Conservation (phyloP, 2,888 invertebrate genomes). For the Eretmocerus hayati region DNA sequence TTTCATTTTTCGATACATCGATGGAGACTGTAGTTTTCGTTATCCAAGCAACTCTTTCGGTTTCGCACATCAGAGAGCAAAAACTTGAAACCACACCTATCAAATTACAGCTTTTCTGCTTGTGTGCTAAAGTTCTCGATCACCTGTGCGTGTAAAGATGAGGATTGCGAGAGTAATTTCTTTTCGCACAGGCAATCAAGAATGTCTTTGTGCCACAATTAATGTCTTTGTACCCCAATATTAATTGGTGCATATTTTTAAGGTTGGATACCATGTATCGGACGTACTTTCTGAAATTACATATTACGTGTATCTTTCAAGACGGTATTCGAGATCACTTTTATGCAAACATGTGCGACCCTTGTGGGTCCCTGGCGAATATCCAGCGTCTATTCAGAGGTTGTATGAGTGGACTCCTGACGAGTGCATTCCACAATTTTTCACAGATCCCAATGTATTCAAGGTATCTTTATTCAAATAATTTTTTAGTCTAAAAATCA, state of each 20-base stretch:
- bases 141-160: too few species aligned
- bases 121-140: too few species aligned
- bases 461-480: constrained; percentile 47
- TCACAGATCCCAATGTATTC: constrained; percentile 85
- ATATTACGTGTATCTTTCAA: constrained; percentile 91
- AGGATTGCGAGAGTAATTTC: too few species aligned
- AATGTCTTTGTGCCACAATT: too few species aligned
- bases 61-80: too few species aligned
- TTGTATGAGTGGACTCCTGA: constrained; percentile 97
- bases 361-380: constrained; percentile 90
- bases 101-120: too few species aligned
- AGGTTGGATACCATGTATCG: constrained; percentile 89
- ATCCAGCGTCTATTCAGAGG: constrained; percentile 82
- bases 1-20: constrained; percentile 1
- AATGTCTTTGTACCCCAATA: neutral
- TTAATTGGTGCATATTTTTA: constrained; percentile 13
- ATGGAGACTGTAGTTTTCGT: neutral
- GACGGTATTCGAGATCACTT: constrained; percentile 68
- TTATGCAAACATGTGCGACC: constrained; percentile 84
- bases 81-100: too few species aligned
- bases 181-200: too few species aligned
- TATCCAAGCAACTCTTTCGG: too few species aligned
- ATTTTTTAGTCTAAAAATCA: constrained; percentile 1
- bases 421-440: constrained; percentile 98
- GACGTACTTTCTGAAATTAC: constrained; percentile 96